Conservation (phyloP, 2,797 vertebrate genomes). For the Tamandua tetradactyla region DNA sequence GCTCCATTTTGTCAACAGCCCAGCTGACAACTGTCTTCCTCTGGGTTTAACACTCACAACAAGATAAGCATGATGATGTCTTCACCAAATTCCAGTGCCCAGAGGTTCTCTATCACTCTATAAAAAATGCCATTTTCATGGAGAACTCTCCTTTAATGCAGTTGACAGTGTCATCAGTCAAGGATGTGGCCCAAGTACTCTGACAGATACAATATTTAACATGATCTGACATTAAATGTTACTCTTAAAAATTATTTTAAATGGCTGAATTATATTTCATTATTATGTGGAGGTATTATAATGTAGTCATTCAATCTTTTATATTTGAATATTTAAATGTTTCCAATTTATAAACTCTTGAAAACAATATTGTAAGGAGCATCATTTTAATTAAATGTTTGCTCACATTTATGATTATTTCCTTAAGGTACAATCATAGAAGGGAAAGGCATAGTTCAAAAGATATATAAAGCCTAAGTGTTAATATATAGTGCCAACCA, state of each 20-base stretch:
- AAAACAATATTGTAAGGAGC: neutral
- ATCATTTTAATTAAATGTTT: constrained; percentile 6
- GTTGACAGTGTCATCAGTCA: too few relatives aligned
- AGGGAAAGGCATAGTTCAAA: neutral
- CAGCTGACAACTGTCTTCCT: too few relatives aligned
- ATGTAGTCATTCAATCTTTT: neutral
- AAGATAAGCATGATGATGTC: too few relatives aligned
- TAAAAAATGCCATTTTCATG: too few relatives aligned
- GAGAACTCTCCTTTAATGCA: too few relatives aligned
- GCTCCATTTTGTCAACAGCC: too few relatives aligned
- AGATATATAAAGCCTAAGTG: neutral
- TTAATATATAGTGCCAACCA: neutral
- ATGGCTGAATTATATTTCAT: neutral
- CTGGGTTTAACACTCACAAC: too few relatives aligned
- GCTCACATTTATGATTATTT: constrained; percentile 4
- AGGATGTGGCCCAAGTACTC: too few relatives aligned
- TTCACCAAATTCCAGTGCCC: too few relatives aligned
- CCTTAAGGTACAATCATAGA: neutral
- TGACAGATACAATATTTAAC: neutral
- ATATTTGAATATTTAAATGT: neutral
- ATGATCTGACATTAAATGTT: neutral
- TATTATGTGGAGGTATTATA: neutral
- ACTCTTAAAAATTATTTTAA: neutral
- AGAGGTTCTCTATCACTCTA: too few relatives aligned
- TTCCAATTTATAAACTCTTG: neutral